Conservation (phyloP, 2,888 invertebrate species). For the Agrypnus murinus region DNA sequence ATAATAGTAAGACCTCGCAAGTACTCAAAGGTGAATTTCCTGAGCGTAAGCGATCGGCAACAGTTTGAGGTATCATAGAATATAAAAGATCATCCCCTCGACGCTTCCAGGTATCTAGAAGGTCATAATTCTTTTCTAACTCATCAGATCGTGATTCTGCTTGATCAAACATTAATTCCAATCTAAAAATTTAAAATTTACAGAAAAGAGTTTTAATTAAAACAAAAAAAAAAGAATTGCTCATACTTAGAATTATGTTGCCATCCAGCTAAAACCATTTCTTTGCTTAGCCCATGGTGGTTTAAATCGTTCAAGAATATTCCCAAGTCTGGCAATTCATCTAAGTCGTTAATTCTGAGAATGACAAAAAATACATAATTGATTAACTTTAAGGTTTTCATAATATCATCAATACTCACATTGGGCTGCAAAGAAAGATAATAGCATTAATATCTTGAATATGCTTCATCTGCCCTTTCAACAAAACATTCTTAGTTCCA, state of each 20-base stretch:
- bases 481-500: constrained; percentile 79
- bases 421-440: constrained; percentile 90
- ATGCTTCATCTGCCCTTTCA: constrained; percentile 90
- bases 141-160: constrained; percentile 85
- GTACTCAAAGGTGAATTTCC: constrained; percentile 85
- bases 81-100: constrained; percentile 89
- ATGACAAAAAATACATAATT: too few relatives aligned
- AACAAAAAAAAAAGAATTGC: too few relatives aligned
- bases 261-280: constrained; percentile 88
- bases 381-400: background rate
- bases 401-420: constrained; percentile 75
- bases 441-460: constrained; percentile 86
- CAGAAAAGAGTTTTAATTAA: too few relatives aligned
- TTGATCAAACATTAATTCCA: constrained; percentile 86
- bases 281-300: constrained; percentile 86
- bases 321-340: constrained; percentile 85
- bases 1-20: constrained; percentile 82
- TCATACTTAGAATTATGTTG: constrained; percentile 83
- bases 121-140: constrained; percentile 82
- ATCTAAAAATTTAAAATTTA: constrained; percentile 66
- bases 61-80: constrained; percentile 91
- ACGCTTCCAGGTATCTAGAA: constrained; percentile 88
- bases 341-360: constrained; percentile 85
- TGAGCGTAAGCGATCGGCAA: constrained; percentile 84
- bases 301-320: constrained; percentile 87